phyloP scores from a whole-genome alignment of 2,113 vertebrate genomes.

The Parus major region DNA sequence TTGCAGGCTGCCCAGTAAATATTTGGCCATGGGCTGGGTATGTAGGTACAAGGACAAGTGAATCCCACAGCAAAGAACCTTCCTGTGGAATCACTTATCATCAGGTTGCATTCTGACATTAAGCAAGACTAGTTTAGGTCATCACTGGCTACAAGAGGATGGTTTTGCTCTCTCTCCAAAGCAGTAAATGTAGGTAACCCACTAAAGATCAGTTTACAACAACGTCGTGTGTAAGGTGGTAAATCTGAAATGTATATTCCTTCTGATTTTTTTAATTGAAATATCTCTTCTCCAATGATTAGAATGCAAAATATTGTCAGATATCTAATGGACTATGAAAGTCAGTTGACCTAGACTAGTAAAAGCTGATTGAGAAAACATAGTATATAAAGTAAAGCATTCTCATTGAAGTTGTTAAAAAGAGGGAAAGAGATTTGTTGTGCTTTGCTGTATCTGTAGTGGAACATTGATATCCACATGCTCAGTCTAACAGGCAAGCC shows the following conservation, averaged over 20 bases:
- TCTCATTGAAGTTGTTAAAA: background rate
- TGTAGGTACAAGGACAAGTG: background rate
- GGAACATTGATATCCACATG: background rate
- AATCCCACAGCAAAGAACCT: background rate
- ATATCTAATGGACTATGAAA: background rate
- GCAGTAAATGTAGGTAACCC: background rate
- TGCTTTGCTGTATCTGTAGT: background rate
- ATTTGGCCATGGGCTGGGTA: rapidly evolving
- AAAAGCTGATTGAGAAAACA: background rate
- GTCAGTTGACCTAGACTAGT: background rate
- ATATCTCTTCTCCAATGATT: background rate
- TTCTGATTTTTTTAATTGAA: background rate
- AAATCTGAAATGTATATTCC: slow-evolving; percentile 18
- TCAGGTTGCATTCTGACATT: background rate
- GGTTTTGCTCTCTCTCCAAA: background rate
- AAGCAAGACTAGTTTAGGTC: background rate
- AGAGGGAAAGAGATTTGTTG: background rate
- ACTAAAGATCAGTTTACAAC: background rate
- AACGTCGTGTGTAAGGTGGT: rapidly evolving
- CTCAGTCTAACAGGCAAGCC: background rate
- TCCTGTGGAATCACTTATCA: background rate
- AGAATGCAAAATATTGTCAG: background rate
- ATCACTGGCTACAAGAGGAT: background rate
- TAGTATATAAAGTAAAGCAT: background rate
- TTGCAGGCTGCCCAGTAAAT: background rate